Base-by-base conservation (phyloP, 2,888 invertebrate genomes). In the Luffia ferchaultella region DNA sequence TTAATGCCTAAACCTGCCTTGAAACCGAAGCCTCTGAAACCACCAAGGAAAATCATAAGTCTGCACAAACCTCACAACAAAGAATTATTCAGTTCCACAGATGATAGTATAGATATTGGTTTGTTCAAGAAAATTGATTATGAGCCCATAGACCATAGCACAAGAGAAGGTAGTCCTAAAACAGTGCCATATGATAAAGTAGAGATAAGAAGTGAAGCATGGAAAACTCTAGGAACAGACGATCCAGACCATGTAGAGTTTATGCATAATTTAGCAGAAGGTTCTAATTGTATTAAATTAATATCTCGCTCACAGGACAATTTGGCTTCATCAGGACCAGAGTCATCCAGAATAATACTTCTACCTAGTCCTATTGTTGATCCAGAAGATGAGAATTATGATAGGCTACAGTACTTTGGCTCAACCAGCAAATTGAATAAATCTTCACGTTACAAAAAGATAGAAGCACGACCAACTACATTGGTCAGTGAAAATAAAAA, bases 401-500 rank as follows among this genome's bases (percentile, higher is more conserved):
- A 94, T 68, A 90, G 90, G 54, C 72, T 95, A 52, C 91, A 93
- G 63, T 92, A 93, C 65, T 90, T 94, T 63, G 92, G 93, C 12
- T 90, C 93, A 0, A 89, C 90, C 52, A 89, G 89, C 56, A 91
- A 90, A 73, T 70, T 86, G 52, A 87, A 85, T 62, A 86, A 87
- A 50, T 90, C 89, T 55, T 78, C 83, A 1, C 65, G 69, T 16
- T 93, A 93, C 63, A 92, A 91, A 63, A 90, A 90, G 55, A 88
- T 92, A 50, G 86, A 88, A 49, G 83, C 87, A 1, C 76, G 88
- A 1, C 88, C 89, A n/a, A 80, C 79, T 12, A 83, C 82, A 40
- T 73, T 89, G 43, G 72, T 79, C 49, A 63, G 67, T 53, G 79
- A 80, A 48, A 60, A 70, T n/a, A 80, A 82, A 57, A 70, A 57